Evolutionary conservation across 2,888 invertebrate species (phyloP), one percentile per base, ranked within the genome.

Genomic region (Dicranocentrus wangi): DNA sequence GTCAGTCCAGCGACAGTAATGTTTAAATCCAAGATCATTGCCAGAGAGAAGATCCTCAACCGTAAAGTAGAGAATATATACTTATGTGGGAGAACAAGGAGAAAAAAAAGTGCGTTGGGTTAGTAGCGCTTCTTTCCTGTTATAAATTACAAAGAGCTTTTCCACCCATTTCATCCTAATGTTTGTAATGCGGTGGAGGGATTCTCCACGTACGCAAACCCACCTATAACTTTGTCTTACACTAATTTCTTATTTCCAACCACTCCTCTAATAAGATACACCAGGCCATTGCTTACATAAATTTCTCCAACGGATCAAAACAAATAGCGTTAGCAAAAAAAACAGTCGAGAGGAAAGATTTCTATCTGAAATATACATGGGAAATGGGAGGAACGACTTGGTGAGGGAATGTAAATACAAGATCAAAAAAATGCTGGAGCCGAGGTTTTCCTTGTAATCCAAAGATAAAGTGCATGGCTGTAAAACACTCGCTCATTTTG

Each of bases 21-120:
- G 78, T 65, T 78, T 78, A 78, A 78, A 78, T 78, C 78, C 65
- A 78, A 71, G 70, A 78, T 70, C 65, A 78, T 71, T 78, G 78
- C 78, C 53, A 71, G 77, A 77, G 43, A 42, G 32, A 32, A 32
- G 32, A 32, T 3, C 10, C 10, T 32, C 32, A 10, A 32, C 32
- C 32, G 32, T 63, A 28, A 43, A 17, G 17, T 5, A n/a, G 75
- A 75, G 28, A 53, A 53, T 17, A 43, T 63, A 53, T 17, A 43
- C 32, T 55, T 55, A 27, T 63, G 63, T 39, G 17, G 23, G 65
- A 25, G 2, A 17, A 42, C n/a, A 39, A 28, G 27, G 32, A 2
- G 8, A 39, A 51, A 25, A 19, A 39, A 51, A 2, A 32, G 51
- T 53, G 65, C 27, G 25, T 73, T 63, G 17, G 5, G 61, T 72